Base-by-base conservation (phyloP, 2,113 vertebrate species). In the Pygathrix nemaeus region DNA sequence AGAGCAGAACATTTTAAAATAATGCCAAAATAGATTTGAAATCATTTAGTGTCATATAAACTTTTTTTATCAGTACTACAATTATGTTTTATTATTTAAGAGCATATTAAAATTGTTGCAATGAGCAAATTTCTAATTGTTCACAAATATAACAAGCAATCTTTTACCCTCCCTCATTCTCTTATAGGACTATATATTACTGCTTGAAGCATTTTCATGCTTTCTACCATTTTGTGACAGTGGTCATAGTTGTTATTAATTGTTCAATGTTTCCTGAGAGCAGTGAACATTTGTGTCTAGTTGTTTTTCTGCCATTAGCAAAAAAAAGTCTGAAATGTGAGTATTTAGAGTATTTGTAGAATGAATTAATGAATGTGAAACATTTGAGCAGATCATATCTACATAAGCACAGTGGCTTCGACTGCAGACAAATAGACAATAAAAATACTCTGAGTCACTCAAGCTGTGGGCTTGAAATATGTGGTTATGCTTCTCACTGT, bases 401-500 rank as follows among this genome's bases (percentile, higher is more conserved):
- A 64, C 8, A 61, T 55, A 70, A 73, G 35, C 52, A 43, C 13
- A 79, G 8, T 89, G 64, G 32, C 50, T 97, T n/a, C 92, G n/a
- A 80, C 38, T 70, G 14, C 18, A 96, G 20, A 84, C 68, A 79
- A 89, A 90, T 43, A 59, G 61, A 86, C 48, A 14, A 97, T 81
- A 87, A 92, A 97, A 88, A 84, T 95, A 3, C 16, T 82, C 12
- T 75, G 50, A 88, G 45, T 68, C 35, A 48, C 16, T 40, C 59
- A 96, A 84, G 35, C 40, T 73, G 2, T 50, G 27, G 16, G 55
- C 23, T 97, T 92, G 83, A 95, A 95, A 95, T 85, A 90, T 32
- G 27, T 50, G 10, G 14, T 93, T 88, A 38, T 73, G 8, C 12
- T 94, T 95, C 30, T 82, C 13, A 27, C 38, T 84, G 85, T 38